These are phyloP conservation scores for Aix galericulata DNA, from an alignment of 2,113 vertebrate genomes.

Conservation along the genomic window DNA sequence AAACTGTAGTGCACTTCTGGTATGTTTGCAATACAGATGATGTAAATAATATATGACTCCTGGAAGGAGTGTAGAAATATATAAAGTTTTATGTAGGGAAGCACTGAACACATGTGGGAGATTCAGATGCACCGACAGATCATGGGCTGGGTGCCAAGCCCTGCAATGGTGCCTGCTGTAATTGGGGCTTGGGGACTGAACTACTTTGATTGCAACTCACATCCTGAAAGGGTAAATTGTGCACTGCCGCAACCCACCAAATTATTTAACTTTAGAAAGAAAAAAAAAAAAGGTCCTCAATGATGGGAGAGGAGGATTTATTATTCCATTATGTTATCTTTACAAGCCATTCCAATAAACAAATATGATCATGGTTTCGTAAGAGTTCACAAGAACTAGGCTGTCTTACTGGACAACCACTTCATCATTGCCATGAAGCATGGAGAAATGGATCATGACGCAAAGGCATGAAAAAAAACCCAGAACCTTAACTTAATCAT, in stretches of 20 bases:
- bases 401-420: not conserved
- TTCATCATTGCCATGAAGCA: not conserved
- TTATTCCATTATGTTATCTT: slow-evolving; percentile 19
- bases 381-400: not conserved
- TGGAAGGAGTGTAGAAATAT: slow-evolving; percentile 25
- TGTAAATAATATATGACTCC: slow-evolving; percentile 39
- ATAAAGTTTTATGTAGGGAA: slow-evolving; percentile 28
- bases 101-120: not conserved
- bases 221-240: slow-evolving; percentile 41
- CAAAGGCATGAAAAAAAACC: not conserved
- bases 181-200: not conserved
- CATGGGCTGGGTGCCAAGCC: not conserved
- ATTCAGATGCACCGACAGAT: not conserved
- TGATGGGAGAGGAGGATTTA: not conserved
- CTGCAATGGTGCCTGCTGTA: not conserved
- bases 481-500: not conserved
- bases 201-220: slow-evolving; percentile 26
- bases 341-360: not conserved
- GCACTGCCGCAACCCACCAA: not conserved
- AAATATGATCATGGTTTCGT: not conserved
- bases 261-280: slow-evolving; percentile 39
- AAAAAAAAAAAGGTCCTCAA: slow-evolving; percentile 1
- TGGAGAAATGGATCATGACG: not conserved
- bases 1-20: not conserved
- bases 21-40: slow-evolving; percentile 21